These are phyloP conservation scores for Penelope pileata DNA, from an alignment of 2,113 vertebrate genomes.

Conservation along the genomic window DNA sequence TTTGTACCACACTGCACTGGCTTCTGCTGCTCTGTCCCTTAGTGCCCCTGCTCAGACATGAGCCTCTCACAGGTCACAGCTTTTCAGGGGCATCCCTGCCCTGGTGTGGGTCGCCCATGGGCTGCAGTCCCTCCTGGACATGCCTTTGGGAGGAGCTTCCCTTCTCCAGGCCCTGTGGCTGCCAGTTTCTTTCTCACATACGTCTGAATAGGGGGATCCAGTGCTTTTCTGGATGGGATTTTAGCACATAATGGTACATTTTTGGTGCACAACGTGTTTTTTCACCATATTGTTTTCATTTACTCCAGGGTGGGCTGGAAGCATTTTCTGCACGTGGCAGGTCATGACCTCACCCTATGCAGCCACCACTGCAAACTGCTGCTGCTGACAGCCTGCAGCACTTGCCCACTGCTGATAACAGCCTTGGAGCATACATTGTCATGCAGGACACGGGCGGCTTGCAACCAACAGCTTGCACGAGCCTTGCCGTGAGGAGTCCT, in stretches of 20 bases:
- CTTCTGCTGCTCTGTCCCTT: background rate
- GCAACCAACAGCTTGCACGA: background rate
- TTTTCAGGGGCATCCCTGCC: background rate
- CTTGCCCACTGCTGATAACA: background rate
- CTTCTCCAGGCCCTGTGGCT: background rate
- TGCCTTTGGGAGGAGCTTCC: background rate
- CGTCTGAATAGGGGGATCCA: background rate
- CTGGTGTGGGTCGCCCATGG: no score
- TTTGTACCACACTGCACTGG: no score
- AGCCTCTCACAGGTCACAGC: accelerated
- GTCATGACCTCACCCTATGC: background rate
- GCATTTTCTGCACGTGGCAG: background rate
- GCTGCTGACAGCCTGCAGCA: background rate
- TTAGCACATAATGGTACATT: background rate
- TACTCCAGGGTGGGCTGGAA: background rate
- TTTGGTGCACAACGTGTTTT: background rate
- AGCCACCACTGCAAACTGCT: background rate
- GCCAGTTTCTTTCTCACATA: background rate
- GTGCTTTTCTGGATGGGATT: background rate
- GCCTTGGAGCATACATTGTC: background rate
- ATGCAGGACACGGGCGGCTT: accelerated
- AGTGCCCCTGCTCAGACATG: background rate
- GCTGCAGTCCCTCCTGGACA: background rate
- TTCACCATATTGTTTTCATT: background rate
- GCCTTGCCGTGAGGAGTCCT: background rate